phyloP scores from a whole-genome alignment of 2,113 vertebrate genomes.

The Brachyhypopomus occidentalis region DNA sequence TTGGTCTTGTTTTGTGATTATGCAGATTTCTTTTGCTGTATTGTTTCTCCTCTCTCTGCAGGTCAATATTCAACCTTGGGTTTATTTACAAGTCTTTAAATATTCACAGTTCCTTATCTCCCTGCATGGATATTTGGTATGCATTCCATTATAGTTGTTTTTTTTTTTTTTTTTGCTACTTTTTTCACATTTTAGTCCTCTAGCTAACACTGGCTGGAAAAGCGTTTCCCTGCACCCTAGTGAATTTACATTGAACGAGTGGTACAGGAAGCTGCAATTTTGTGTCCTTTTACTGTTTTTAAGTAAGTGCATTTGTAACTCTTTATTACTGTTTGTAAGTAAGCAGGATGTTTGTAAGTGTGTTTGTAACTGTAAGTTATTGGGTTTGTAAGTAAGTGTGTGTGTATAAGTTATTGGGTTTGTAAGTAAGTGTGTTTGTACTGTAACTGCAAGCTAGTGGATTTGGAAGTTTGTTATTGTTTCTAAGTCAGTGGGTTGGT shows the following conservation, averaged over 20 bases:
- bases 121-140: constrained; percentile 7
- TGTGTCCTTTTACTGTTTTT: constrained; percentile 30
- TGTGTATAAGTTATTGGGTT: too few relatives aligned
- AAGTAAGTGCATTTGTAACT: background rate
- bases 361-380: too few relatives aligned
- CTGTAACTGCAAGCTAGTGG: too few relatives aligned
- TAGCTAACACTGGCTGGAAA: constrained; percentile 16
- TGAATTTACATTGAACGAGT: constrained; percentile 28
- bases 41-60: constrained; percentile 16
- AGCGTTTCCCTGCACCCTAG: background rate
- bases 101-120: background rate
- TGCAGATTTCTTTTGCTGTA: constrained; percentile 30
- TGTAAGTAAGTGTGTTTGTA: too few relatives aligned
- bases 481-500: too few relatives aligned
- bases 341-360: too few relatives aligned
- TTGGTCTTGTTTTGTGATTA: background rate
- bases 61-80: background rate
- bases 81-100: too few relatives aligned
- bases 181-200: constrained; percentile 26
- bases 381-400: too few relatives aligned
- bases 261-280: constrained; percentile 40
- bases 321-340: too few relatives aligned
- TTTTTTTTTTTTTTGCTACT: constrained; percentile 28
- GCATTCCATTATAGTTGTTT: constrained; percentile 34
- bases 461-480: too few relatives aligned